Evolutionary conservation across 2,888 invertebrate genomes (phyloP).

Genomic region (Cheilosia soror): DNA sequence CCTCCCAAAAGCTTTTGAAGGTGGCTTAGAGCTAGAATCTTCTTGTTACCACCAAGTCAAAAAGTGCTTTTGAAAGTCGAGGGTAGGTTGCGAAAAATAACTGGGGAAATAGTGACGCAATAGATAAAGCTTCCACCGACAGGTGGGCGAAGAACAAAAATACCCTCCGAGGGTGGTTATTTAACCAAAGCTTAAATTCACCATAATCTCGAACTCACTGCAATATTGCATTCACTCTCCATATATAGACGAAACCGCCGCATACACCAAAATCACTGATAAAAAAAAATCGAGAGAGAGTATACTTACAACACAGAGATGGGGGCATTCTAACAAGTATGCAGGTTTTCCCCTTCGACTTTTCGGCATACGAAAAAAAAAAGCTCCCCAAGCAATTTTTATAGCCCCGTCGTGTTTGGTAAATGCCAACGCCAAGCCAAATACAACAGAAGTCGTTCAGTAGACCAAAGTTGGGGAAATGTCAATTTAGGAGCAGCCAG

Average conservation of each 20-base stretch:
- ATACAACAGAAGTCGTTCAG: slow-evolving; percentile 70
- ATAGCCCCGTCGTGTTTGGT: slow-evolving; percentile 38
- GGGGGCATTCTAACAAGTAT: slow-evolving; percentile 62
- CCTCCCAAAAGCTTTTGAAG: slow-evolving; percentile 32
- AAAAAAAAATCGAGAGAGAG: slow-evolving; percentile 27
- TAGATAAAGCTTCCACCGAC: slow-evolving; percentile 46
- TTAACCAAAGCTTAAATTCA: slow-evolving; percentile 37
- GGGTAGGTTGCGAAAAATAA: not conserved
- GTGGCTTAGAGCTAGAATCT: slow-evolving; percentile 44
- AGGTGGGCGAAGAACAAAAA: slow-evolving; percentile 47
- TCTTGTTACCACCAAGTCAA: slow-evolving; percentile 21
- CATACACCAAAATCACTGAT: slow-evolving; percentile 6
- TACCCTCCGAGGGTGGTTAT: slow-evolving; percentile 52
- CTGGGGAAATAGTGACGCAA: slow-evolving; percentile 60
- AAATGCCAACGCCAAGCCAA: slow-evolving; percentile 61
- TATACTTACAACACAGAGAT: not conserved
- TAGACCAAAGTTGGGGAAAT: slow-evolving; percentile 72
- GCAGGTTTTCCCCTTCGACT: slow-evolving; percentile 51
- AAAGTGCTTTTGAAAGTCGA: slow-evolving; percentile 64
- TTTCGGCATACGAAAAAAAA: not conserved
- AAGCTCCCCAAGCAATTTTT: slow-evolving; percentile 41
- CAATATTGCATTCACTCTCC: slow-evolving; percentile 37
- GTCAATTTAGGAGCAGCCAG: slow-evolving; percentile 33
- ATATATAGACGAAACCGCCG: not conserved
- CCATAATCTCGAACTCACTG: slow-evolving; percentile 1